Evolutionary conservation across 2,797 vertebrate species (phyloP), one percentile per base, ranked within the genome.

Genomic region (Acanthurus lineatus): DNA sequence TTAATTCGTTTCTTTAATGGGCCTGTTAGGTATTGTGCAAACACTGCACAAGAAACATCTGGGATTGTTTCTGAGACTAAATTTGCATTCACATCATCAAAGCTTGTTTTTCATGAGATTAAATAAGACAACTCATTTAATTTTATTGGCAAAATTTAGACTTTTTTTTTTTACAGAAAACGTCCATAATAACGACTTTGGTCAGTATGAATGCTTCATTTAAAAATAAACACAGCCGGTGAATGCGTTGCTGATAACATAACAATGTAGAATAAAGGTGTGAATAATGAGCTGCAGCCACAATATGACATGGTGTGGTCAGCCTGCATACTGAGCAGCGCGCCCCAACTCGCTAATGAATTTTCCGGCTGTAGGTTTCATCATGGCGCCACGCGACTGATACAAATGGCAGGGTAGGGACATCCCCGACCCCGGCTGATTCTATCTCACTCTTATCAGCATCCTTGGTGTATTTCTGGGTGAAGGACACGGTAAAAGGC

Each of bases 401-500:
- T 85, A 88, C 85, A 86, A 87, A 92, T 77, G 79, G 80, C 62
- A 67, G 61, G 35, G 32, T 16, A 69, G 82, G 83, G 87, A 89
- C 88, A 83, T 83, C 75, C 85, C 74, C 22, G 74, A 88, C 88
- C 89, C 72, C 11, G 1, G n/a, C 69, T 67, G 90, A 92, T 91
- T 77, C 56, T 76, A 88, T 91, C 89, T 83, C 60, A 22, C 53
- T 5, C 63, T 89, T 93, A 92, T 92, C 91, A 61, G 78, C 77
- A 64, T 75, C 53, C 28, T 53, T 70, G 73, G 68, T 79, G 77
- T 60, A 67, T 82, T 83, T 84, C 73, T 79, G 64, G 77, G 82
- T 88, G 82, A 93, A 92, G 88, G 91, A 91, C 87, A 78, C 53
- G 0, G 74, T 70, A 69, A 87, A 87, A 90, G 82, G 73, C 82